Percentiles rank a stretch among this genome's conserved stretches.
phyloP scores from a whole-genome alignment of 2,888 invertebrate species.

The Rhogogaster chlorosoma region DNA sequence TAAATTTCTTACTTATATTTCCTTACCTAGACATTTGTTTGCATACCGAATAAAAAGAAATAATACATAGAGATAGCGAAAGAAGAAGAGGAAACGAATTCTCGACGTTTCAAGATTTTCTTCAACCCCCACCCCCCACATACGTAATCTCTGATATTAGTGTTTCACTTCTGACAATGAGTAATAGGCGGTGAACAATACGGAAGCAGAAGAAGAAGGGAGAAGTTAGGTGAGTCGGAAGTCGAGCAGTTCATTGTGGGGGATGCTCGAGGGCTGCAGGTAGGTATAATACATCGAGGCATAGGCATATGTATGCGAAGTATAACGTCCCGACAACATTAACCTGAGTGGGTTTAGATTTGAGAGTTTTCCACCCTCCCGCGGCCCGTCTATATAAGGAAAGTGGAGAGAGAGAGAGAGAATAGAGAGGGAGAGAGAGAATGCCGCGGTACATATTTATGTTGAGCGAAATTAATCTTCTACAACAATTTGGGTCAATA shows the following conservation, averaged over 20 bases:
- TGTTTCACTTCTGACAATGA: not conserved
- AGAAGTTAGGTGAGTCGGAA: constrained; percentile 10
- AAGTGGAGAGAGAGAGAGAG: not conserved
- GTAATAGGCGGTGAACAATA: not conserved
- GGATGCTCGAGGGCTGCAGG: not conserved
- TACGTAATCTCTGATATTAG: not conserved
- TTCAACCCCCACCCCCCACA: not conserved
- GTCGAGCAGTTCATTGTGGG: not conserved
- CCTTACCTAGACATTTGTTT: too few species aligned
- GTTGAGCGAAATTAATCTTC: constrained; percentile 65
- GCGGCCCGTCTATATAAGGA: not conserved
- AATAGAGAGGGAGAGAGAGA: not conserved
- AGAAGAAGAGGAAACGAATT: too few species aligned
- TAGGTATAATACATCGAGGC: not conserved
- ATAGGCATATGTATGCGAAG: not conserved
- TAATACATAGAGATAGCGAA: too few species aligned
- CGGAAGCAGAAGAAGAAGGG: constrained; percentile 2
- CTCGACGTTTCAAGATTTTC: not conserved
- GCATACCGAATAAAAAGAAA: not conserved
- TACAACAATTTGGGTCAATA: constrained; percentile 63
- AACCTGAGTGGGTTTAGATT: constrained; percentile 33
- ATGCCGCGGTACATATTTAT: constrained; percentile 56
- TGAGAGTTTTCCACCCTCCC: constrained; percentile 23
- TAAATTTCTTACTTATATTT: too few species aligned
- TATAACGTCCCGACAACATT: constrained; percentile 10